Conservation (phyloP, 2,888 invertebrate species). For the Liodrosophila aerea region DNA sequence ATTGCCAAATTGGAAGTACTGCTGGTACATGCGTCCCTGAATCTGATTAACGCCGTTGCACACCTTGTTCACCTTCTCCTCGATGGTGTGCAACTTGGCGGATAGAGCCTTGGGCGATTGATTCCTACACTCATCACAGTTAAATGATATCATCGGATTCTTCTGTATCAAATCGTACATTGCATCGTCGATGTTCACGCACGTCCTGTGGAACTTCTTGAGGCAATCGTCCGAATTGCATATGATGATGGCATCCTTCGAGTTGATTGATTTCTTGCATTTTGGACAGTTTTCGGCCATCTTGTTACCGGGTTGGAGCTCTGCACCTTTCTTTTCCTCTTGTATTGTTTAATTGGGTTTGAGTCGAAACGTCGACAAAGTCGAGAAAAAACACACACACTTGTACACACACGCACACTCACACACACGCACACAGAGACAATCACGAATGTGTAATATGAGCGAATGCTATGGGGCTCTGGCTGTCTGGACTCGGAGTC, state of each 20-base stretch:
- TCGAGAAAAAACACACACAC: conserved; percentile 39
- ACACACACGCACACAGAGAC: conserved; percentile 15
- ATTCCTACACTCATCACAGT: conserved; percentile 79
- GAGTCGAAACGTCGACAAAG: conserved; percentile 36
- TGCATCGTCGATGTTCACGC: conserved; percentile 78
- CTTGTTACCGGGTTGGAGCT: conserved; percentile 47
- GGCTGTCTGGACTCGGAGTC: conserved; percentile 30
- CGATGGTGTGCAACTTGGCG: conserved; percentile 76
- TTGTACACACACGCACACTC: conserved; percentile 16
- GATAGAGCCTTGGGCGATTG: conserved; percentile 77
- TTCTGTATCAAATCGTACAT: conserved; percentile 79
- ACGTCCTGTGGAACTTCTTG: conserved; percentile 77
- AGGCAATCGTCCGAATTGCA: conserved; percentile 78
- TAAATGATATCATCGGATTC: conserved; percentile 78
- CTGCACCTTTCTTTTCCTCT: conserved; percentile 14
- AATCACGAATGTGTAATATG: conserved; percentile 13
- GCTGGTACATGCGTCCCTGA: conserved; percentile 80
- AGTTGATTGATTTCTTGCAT: conserved; percentile 78
- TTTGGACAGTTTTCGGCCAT: conserved; percentile 80
- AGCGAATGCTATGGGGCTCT: conserved; percentile 20
- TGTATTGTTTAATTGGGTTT: conserved; percentile 8
- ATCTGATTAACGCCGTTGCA: conserved; percentile 79
- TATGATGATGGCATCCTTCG: conserved; percentile 76
- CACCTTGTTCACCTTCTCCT: conserved; percentile 80
- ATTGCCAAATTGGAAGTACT: conserved; percentile 79